Base-by-base conservation (phyloP, 2,797 vertebrate species). In the Euphonia xanthogaster region DNA sequence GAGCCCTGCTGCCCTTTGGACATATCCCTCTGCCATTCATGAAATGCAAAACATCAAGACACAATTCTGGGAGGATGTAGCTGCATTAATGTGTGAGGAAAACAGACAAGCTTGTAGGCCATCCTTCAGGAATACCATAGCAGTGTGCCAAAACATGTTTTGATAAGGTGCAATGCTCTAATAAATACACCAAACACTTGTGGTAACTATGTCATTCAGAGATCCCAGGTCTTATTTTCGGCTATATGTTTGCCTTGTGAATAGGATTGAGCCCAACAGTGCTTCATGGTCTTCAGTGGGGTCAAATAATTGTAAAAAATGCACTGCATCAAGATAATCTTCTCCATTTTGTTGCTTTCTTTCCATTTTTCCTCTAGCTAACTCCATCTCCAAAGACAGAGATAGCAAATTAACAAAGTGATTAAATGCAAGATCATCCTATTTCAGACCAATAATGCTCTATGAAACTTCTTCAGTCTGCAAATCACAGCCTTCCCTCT, bases 401-500 rank as follows among this genome's bases (percentile, higher is more conserved):
- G 62, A 50, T 9, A 50, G 28, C 24, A 90, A 73, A 80, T 92
- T 92, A 94, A 86, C 67, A 28, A 62, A 83, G 40, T 27, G 37
- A 78, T 88, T 93, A 85, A 77, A 86, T 47, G 50, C 12, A 76
- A 93, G 50, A 67, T n/a, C 87, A 54, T 62, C 24, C 24, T 40
- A 10, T 44, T 12, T 2, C 70, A 87, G 84, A 84, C 54, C 81
- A 85, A 88, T 79, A 35, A 39, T 20, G 44, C 24, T 81, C 53
- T 55, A 13, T 79, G 88, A 81, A 95, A 83, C 42, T 70, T 74
- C 54, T 72, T 78, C 74, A 63, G 67, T 78, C 62, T 90, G 66
- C 63, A 88, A 77, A 88, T 89, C 94, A 58, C 66, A 89, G 82
- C 37, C 79, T 94, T 84, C 92, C 90, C 84, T 88, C 86, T 30